Percentiles rank a stretch among this genome's conserved stretches.
Conservation (phyloP, 2,888 invertebrate genomes). For the Danaus chrysippus region DNA sequence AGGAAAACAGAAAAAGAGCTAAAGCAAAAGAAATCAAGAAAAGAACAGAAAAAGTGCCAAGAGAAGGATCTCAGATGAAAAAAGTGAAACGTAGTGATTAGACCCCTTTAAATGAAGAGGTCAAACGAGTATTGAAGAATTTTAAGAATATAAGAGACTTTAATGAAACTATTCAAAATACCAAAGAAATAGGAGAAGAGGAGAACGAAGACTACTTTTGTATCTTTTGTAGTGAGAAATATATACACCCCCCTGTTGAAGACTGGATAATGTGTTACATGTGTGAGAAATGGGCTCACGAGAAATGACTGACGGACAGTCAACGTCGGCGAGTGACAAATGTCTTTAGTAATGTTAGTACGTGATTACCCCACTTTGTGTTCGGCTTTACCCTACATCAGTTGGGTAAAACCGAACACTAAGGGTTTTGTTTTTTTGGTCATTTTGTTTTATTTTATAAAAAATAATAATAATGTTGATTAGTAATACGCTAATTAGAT, state of each 20-base stretch:
- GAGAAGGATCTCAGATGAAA: slow-evolving; percentile 11
- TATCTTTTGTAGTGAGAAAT: slow-evolving; percentile 10
- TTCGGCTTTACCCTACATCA: neutral
- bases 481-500: no score
- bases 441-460: no score
- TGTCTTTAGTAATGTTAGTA: slow-evolving; percentile 8
- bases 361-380: slow-evolving; percentile 8
- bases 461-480: no score
- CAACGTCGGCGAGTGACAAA: slow-evolving; percentile 8
- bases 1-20: slow-evolving; percentile 21
- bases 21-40: slow-evolving; percentile 8
- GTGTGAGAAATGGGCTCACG: slow-evolving; percentile 5
- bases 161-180: slow-evolving; percentile 12
- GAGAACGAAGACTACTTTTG: slow-evolving; percentile 13
- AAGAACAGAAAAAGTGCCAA: slow-evolving; percentile 10
- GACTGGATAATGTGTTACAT: slow-evolving; percentile 10
- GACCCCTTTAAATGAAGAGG: slow-evolving; percentile 13
- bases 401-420: neutral
- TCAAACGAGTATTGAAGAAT: slow-evolving; percentile 7
- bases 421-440: neutral
- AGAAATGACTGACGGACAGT: slow-evolving; percentile 7
- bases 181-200: slow-evolving; percentile 7
- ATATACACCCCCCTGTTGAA: slow-evolving; percentile 26
- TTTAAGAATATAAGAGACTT: slow-evolving; percentile 13
- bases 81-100: slow-evolving; percentile 14